phyloP scores from a whole-genome alignment of 2,113 vertebrate species.

The Mus spicilegus region DNA sequence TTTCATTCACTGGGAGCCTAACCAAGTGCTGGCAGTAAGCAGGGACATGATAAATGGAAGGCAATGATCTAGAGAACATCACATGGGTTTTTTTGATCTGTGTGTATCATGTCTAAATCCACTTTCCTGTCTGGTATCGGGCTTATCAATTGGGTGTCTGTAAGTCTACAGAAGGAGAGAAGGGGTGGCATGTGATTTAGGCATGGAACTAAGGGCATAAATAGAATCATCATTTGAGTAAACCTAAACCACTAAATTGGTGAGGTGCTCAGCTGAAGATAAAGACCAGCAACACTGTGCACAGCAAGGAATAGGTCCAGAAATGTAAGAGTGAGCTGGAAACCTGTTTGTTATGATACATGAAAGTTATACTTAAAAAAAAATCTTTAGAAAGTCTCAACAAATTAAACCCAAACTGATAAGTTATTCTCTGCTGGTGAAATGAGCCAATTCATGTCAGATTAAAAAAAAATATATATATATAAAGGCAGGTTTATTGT shows the following conservation, averaged over 20 bases:
- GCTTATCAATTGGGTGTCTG: background rate
- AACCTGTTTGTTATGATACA: background rate
- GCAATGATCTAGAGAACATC: background rate
- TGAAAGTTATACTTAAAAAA: background rate
- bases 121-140: background rate
- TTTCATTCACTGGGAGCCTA: conserved; percentile 52
- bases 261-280: background rate
- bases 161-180: background rate
- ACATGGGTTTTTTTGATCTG: conserved; percentile 15
- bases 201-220: background rate
- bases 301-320: background rate
- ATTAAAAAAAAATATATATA: too few species aligned
- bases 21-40: background rate
- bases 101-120: background rate
- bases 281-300: background rate
- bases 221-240: conserved; percentile 8
- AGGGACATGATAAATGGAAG: conserved; percentile 24
- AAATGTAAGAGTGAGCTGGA: background rate
- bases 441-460: too few species aligned
- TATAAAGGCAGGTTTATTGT: too few species aligned
- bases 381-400: background rate
- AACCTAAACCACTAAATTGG: background rate
- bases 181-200: background rate
- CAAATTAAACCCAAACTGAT: background rate
- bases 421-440: too few species aligned